Base-by-base conservation (phyloP, 2,888 invertebrate species). In the Plebejus anna region DNA sequence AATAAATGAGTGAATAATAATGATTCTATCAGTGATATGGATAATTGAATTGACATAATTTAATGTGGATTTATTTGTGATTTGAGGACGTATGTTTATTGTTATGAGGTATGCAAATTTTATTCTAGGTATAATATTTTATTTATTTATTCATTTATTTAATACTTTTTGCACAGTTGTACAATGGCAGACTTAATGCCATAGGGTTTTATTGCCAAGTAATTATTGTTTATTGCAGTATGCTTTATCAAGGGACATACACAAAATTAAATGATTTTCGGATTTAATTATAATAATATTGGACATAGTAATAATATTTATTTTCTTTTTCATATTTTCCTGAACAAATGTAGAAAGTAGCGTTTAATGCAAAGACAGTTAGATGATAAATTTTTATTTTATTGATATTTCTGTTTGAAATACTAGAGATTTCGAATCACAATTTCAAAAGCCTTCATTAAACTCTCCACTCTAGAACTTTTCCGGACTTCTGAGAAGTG, bases 1-100 rank as follows among this genome's bases (percentile, higher is more conserved):
- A 55, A 47, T 66, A 51, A 73, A 51, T 51, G 16, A 73, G 73
- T 73, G 73, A 73, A 22, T 71, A 7, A 71, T 72, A 42, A 42
- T 51, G 70, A 36, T 55, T 55, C 22, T 6, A 57, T 22, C 22
- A 76, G 70, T 76, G 70, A 70, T 28, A 70, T 76, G 38, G 32
- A 59, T 76, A 7, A 11, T 71, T 59, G 70, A 28, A 13, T 38
- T 51, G n/a, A 59, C 28, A 22, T 38, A 42, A 55, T 36, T 36
- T 70, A 9, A 38, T 76, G 70, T 76, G 76, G 57, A 76, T 76
- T 70, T n/a, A 32, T 71, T 55, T 57, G 16, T 76, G 76, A 7
- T 61, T 59, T 76, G 42, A 71, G 71, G 59, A 76, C 76, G 76
- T 38, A 70, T 55, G 70, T 57, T 28, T 55, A 4, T 55, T 47